These are phyloP conservation scores for Orthonychiurus folsomi DNA, from an alignment of 2,888 invertebrate species.

Conservation along the genomic window DNA sequence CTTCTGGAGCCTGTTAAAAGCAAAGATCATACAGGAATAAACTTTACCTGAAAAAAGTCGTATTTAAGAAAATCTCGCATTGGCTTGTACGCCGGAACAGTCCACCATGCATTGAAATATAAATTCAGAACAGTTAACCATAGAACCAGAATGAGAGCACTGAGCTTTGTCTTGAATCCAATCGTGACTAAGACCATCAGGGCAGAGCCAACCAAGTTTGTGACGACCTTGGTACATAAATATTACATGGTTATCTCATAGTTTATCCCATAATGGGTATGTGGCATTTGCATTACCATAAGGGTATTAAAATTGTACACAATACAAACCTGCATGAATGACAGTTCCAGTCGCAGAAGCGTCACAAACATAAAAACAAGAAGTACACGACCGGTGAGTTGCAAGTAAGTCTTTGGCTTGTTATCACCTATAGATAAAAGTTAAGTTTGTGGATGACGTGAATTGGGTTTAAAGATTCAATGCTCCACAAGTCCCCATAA, in stretches of 20 bases:
- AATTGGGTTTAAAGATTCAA: background rate
- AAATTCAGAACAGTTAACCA: constrained; percentile 83
- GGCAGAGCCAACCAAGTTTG: constrained; percentile 85
- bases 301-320: background rate
- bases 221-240: constrained; percentile 60
- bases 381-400: constrained; percentile 87
- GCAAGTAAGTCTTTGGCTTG: constrained; percentile 92
- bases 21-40: no score
- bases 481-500: background rate
- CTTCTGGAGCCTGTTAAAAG: no score
- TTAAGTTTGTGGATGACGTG: no score
- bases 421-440: constrained; percentile 58
- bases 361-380: constrained; percentile 99
- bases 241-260: constrained; percentile 12
- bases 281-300: background rate
- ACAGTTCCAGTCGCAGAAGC: constrained; percentile 82
- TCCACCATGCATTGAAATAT: constrained; percentile 99
- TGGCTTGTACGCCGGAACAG: constrained; percentile 85
- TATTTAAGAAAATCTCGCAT: constrained; percentile 99
- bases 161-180: constrained; percentile 97
- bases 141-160: constrained; percentile 83
- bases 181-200: constrained; percentile 93
- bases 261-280: background rate
- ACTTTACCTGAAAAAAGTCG: constrained; percentile 94
- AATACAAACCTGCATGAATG: constrained; percentile 65